These are phyloP conservation scores for Eubucco bourcierii DNA, from an alignment of 2,113 vertebrate genomes.

Conservation along the genomic window DNA sequence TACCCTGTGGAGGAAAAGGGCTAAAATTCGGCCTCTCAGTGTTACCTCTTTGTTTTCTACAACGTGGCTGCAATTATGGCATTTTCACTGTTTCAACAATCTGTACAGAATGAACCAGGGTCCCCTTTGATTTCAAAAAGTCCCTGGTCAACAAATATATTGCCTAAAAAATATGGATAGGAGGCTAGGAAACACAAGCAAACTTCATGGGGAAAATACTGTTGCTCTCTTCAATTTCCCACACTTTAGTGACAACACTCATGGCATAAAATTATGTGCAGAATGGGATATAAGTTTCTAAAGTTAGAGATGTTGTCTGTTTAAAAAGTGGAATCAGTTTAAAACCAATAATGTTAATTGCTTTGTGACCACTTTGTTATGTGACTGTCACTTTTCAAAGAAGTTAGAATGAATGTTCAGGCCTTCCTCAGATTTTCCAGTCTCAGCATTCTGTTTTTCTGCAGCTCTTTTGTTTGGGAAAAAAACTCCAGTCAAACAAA, in stretches of 20 bases:
- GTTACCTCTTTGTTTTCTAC: constrained; percentile 50
- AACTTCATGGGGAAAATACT: not conserved
- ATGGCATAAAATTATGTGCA: not conserved
- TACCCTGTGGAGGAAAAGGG: constrained; percentile 37
- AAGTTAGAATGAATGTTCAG: not conserved
- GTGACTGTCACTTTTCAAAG: not conserved
- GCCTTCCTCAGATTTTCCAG: not conserved
- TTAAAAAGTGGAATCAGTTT: not conserved
- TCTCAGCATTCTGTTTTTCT: not conserved
- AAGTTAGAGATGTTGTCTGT: not conserved
- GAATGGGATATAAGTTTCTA: not conserved
- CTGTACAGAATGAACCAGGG: not conserved
- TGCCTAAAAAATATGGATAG: not conserved
- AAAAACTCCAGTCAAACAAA: not conserved
- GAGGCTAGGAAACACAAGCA: not conserved
- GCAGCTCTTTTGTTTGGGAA: not conserved
- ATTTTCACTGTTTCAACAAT: constrained; percentile 44
- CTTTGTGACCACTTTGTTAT: not conserved
- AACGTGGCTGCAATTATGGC: constrained; percentile 38
- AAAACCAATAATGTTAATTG: not conserved
- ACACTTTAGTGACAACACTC: not conserved
- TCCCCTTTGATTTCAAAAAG: not conserved
- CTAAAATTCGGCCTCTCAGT: constrained; percentile 19
- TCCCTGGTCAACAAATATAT: constrained; percentile 8
- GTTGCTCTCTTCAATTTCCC: not conserved